Conservation (phyloP, 2,113 vertebrate species). For the Phrynocephalus versicolor region DNA sequence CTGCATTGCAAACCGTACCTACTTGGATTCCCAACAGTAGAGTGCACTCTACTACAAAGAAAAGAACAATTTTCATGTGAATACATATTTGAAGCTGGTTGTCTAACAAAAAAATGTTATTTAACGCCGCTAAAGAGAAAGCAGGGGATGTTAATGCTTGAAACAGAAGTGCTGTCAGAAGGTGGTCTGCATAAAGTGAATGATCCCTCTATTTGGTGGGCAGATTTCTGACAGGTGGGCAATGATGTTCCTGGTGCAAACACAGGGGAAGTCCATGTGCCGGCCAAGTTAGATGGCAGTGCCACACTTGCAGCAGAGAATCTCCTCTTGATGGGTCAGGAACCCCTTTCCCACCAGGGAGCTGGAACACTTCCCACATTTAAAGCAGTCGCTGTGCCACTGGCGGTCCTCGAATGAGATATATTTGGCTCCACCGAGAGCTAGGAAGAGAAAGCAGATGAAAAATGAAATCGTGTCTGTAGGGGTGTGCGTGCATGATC, state of each 20-base stretch:
- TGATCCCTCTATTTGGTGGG: not conserved
- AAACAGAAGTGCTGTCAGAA: constrained; percentile 16
- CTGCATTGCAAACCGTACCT: constrained; percentile 7
- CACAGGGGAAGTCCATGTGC: not conserved
- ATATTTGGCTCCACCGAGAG: constrained; percentile 72
- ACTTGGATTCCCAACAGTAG: constrained; percentile 67
- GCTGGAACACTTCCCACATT: constrained; percentile 59
- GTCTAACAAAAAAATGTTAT: not conserved
- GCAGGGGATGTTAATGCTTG: not conserved
- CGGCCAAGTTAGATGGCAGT: constrained; percentile 74
- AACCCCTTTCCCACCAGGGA: constrained; percentile 78
- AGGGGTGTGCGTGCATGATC: not conserved
- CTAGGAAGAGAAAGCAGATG: constrained; percentile 64
- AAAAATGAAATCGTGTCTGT: not conserved
- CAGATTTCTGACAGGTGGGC: constrained; percentile 17
- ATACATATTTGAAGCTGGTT: constrained; percentile 34
- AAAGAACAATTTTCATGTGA: constrained; percentile 31
- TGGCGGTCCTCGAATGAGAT: constrained; percentile 80
- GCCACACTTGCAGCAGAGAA: constrained; percentile 88
- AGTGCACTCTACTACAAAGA: constrained; percentile 70
- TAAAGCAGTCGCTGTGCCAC: constrained; percentile 80
- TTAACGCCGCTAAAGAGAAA: not conserved
- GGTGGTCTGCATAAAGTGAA: constrained; percentile 31
- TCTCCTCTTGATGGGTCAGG: constrained; percentile 80
- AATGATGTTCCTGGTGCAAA: constrained; percentile 37